Evolutionary conservation across 2,888 invertebrate genomes (phyloP), one percentile per base, ranked within the genome.

Genomic region (Macropis europaea): DNA sequence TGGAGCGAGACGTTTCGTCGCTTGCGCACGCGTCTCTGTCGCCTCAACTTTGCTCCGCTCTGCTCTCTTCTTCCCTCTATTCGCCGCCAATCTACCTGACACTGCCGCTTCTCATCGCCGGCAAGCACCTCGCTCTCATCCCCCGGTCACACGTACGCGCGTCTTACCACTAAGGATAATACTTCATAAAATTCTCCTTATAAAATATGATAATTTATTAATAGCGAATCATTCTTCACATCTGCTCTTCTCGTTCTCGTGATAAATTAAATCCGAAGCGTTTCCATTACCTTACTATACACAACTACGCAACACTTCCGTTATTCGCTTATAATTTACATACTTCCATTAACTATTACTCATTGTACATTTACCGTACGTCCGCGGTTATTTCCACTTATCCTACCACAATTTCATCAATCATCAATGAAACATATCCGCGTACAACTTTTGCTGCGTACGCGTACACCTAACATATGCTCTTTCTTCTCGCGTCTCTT

Each of bases 171-270:
- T 30, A 19, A 0, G 11, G 26, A 17, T 6, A 22, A 2, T 19
- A 22, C 22, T n/a, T 13, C 48, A 38, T 59, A 77, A 76, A 80
- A 63, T 72, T 74, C 64, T 69, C 73, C 80, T 84, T 86, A 86
- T 86, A 87, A 87, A 87, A 87, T 87, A 87, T 86, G 86, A 77
- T 84, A 74, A 81, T 85, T 86, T 86, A 84, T 85, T 85, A 79
- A 82, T 78, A 84, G 73, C 85, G 81, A 84, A 83, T 82, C 79
- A 77, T 83, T 81, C 79, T 72, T 82, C 79, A n/a, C n/a, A n/a
- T n/a, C n/a, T n/a, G n/a, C n/a, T n/a, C 43, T 76, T 67, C 28
- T 76, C 69, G 38, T 76, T 68, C 50, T 70, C 69, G 70, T 68
- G 73, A 76, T 79, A 82, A 76, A 78, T 75, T 76, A 74, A 76